These are phyloP conservation scores for Acrocyrtus sp. DNA, from an alignment of 2,888 invertebrate genomes.

Conservation along the genomic window DNA sequence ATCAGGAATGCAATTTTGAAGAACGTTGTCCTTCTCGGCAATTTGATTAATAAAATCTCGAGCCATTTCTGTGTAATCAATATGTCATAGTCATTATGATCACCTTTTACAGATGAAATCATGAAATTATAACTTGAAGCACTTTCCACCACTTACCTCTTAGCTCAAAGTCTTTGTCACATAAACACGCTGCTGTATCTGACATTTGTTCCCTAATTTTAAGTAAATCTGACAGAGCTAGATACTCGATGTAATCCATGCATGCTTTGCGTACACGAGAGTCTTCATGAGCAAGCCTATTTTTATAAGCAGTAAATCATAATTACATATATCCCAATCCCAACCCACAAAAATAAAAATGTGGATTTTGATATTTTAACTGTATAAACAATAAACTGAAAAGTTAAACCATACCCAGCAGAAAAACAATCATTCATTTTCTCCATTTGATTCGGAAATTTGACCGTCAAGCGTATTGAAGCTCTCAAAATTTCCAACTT, in stretches of 20 bases:
- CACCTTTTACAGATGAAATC: background rate
- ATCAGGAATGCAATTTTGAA: constrained; percentile 60
- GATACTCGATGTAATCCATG: constrained; percentile 61
- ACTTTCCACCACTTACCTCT: constrained; percentile 43
- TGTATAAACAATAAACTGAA: background rate
- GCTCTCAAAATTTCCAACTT: constrained; percentile 57
- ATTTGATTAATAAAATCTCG: constrained; percentile 59
- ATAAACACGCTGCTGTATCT: constrained; percentile 54
- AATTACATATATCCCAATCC: background rate
- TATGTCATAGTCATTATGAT: constrained; percentile 1
- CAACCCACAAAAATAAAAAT: background rate
- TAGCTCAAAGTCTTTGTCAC: constrained; percentile 47
- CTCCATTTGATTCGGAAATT: constrained; percentile 63
- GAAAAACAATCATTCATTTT: constrained; percentile 53
- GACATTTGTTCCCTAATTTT: constrained; percentile 58
- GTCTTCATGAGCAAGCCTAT: constrained; percentile 45
- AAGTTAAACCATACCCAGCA: constrained; percentile 40
- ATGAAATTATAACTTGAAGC: constrained; percentile 7
- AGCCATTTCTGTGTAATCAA: constrained; percentile 51
- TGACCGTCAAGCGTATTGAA: constrained; percentile 52
- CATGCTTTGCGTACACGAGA: constrained; percentile 52
- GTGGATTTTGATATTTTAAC: background rate
- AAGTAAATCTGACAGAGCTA: constrained; percentile 59
- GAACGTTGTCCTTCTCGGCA: constrained; percentile 58
- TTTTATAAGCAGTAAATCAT: background rate